Evolutionary conservation across 2,888 invertebrate species (phyloP).

Genomic region (Ptychoptera albimana): DNA sequence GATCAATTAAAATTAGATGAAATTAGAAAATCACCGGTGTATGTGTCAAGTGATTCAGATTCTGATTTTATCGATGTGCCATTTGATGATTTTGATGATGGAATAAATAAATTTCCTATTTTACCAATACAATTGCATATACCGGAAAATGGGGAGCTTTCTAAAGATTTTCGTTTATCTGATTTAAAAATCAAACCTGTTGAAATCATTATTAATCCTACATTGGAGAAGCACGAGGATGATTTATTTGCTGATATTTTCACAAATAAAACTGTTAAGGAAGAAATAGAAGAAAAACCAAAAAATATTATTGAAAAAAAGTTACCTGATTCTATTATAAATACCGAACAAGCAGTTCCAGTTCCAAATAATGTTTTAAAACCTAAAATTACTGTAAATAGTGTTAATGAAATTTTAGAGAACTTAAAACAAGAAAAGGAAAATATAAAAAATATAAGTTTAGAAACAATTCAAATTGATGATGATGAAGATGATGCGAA

Average conservation of each 20-base stretch:
- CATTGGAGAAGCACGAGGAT: slow-evolving; percentile 31
- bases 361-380: neutral
- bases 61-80: slow-evolving; percentile 21
- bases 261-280: slow-evolving; percentile 9
- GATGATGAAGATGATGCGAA: neutral
- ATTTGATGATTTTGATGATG: slow-evolving; percentile 16
- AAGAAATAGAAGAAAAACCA: slow-evolving; percentile 4
- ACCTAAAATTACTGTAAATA: neutral
- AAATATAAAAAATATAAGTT: slow-evolving; percentile 6
- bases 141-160: neutral
- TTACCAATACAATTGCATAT: neutral
- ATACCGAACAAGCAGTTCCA: neutral
- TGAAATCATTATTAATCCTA: slow-evolving; percentile 33
- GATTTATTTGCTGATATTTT: slow-evolving; percentile 66
- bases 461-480: slow-evolving; percentile 4
- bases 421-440: slow-evolving; percentile 9
- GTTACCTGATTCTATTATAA: neutral
- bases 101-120: slow-evolving; percentile 4
- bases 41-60: slow-evolving; percentile 15
- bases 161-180: slow-evolving; percentile 2
- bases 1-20: slow-evolving; percentile 5
- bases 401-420: slow-evolving; percentile 6
- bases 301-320: neutral
- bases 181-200: slow-evolving; percentile 10
- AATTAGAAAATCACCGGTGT: neutral